A percentile compares a stretch with the other conserved stretches of the same genome.
These are phyloP conservation scores for Theonella swinhoei DNA, from an alignment of 37 sponge, comb jelly and placozoan species.

Conservation along the genomic window DNA sequence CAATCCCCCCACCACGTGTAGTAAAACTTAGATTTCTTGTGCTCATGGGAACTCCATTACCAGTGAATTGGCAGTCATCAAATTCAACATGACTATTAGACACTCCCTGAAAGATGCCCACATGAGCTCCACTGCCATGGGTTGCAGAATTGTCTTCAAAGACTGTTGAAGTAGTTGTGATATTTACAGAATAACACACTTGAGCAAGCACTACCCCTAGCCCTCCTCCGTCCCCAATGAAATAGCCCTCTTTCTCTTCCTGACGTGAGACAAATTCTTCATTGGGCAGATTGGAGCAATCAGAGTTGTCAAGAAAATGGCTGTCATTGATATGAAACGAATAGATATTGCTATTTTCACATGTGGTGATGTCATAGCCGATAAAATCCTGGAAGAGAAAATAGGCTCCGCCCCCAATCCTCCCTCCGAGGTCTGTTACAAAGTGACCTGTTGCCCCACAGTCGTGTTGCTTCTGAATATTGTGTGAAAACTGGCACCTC, in stretches of 20 bases:
- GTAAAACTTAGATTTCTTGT: background rate
- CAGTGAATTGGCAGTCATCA: slow-evolving; percentile 3
- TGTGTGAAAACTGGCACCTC: slow-evolving; percentile 3
- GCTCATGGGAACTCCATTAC: background rate
- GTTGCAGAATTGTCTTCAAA: slow-evolving; percentile 24
- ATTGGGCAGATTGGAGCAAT: background rate
- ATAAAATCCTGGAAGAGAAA: slow-evolving; percentile 42
- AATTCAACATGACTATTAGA: background rate
- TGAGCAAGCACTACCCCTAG: slow-evolving; percentile 2
- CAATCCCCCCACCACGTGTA: slow-evolving; percentile 9
- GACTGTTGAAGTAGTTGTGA: background rate
- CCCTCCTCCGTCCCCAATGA: slow-evolving; percentile 20
- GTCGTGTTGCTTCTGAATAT: background rate
- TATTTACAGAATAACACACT: background rate
- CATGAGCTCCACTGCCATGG: background rate
- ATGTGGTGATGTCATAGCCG: background rate
- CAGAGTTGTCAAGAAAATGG: slow-evolving; percentile 2
- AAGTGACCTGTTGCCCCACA: background rate
- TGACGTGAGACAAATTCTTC: background rate
- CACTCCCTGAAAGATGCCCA: slow-evolving; percentile 9
- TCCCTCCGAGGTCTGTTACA: background rate
- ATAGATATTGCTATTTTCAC: background rate
- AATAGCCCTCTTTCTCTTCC: slow-evolving; percentile 6
- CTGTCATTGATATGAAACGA: background rate
- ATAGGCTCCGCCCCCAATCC: slow-evolving; percentile 41